These are phyloP conservation scores for Parnassius mnemosyne DNA, from an alignment of 2,888 invertebrate genomes.

Conservation along the genomic window DNA sequence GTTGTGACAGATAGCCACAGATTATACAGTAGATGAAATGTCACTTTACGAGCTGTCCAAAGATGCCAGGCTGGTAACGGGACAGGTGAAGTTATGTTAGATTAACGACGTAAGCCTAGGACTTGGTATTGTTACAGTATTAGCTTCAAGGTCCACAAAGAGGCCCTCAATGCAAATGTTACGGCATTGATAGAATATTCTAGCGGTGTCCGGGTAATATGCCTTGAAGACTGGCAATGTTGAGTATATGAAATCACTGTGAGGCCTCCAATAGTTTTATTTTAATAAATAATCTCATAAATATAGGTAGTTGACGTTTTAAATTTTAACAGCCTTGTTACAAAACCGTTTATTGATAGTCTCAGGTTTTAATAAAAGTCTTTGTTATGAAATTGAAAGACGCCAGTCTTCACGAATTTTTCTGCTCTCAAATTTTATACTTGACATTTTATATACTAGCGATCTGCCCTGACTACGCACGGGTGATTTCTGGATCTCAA, in stretches of 20 bases:
- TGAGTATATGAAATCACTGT: background rate
- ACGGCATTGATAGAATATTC: conserved; percentile 24
- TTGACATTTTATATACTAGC: too few species aligned
- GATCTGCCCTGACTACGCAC: too few species aligned
- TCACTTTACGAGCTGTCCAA: conserved; percentile 21
- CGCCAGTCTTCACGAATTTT: too few species aligned
- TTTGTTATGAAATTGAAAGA: too few species aligned
- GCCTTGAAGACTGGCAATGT: conserved; percentile 4
- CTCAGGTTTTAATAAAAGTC: too few species aligned
- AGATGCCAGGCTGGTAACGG: conserved; percentile 4
- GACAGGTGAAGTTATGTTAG: conserved; percentile 22
- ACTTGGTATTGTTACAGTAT: conserved; percentile 22
- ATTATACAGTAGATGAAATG: conserved; percentile 18
- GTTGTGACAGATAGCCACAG: conserved; percentile 11
- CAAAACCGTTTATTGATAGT: too few species aligned
- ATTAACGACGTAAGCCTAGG: conserved; percentile 21
- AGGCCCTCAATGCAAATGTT: conserved; percentile 16
- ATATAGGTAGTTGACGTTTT: too few species aligned
- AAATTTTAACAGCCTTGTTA: too few species aligned
- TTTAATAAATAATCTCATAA: too few species aligned
- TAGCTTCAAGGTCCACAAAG: conserved; percentile 21
- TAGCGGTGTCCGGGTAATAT: conserved; percentile 4
- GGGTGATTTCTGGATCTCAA: too few species aligned
- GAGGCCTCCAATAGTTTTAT: too few species aligned
- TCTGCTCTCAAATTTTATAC: too few species aligned